Percentiles rank a stretch among this genome's conserved stretches.
Evolutionary conservation across 2,113 vertebrate species (phyloP).

Genomic region (Plestiodon gilberti): DNA sequence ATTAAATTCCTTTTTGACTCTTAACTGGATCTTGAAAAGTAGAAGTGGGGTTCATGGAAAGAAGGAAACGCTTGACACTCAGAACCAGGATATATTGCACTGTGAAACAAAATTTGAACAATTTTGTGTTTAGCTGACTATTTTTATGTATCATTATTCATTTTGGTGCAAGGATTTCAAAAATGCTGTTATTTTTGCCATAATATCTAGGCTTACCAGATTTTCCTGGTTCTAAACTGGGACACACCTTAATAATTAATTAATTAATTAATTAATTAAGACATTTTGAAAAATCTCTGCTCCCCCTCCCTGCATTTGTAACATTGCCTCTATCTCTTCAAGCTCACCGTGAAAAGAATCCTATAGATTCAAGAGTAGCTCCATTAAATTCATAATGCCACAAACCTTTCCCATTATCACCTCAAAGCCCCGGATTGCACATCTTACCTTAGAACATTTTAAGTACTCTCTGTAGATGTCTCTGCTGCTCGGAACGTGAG

Average conservation of each 20-base stretch:
- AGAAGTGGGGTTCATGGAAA: neutral
- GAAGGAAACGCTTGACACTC: conserved; percentile 22
- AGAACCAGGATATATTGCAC: conserved; percentile 3
- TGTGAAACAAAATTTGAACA: too few relatives aligned
- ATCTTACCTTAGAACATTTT: neutral
- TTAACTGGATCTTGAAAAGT: conserved; percentile 33
- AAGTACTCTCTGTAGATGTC: neutral
- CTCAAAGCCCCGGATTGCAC: neutral
- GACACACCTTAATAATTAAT: too few relatives aligned
- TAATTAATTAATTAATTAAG: too few relatives aligned
- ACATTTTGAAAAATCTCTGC: neutral
- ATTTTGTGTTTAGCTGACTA: too few relatives aligned
- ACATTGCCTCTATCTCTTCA: neutral
- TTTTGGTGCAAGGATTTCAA: too few relatives aligned
- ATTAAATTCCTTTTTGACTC: conserved; percentile 37
- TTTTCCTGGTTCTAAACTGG: too few relatives aligned
- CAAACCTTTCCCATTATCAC: conserved; percentile 1
- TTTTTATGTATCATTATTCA: too few relatives aligned
- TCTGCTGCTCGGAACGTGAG: neutral
- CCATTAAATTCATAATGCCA: neutral
- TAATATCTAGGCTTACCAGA: too few relatives aligned
- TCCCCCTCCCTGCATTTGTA: neutral
- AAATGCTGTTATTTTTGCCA: too few relatives aligned
- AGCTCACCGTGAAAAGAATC: neutral
- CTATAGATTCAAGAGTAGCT: neutral